Percentiles rank a stretch among this genome's conserved stretches.
These are phyloP conservation scores for Orthosia gracilis DNA, from an alignment of 2,888 invertebrate species.

Conservation along the genomic window DNA sequence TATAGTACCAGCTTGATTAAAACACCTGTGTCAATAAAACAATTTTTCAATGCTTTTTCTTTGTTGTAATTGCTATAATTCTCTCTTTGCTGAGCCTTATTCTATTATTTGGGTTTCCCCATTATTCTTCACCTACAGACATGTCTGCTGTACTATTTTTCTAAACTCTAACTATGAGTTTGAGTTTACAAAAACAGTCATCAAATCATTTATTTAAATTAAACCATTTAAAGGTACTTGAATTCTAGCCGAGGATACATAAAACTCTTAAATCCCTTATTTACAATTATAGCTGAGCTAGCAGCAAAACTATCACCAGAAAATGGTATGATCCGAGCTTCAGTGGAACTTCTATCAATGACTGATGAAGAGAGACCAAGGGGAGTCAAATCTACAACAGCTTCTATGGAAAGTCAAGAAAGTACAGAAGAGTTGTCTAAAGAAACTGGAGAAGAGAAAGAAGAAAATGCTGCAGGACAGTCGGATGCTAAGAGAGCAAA, in stretches of 20 bases:
- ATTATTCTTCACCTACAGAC: not conserved
- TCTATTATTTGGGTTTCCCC: no score
- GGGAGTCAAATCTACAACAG: conserved; percentile 83
- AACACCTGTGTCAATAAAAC: not conserved
- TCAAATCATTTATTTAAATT: no score
- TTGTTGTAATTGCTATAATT: not conserved
- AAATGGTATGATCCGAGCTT: conserved; percentile 95
- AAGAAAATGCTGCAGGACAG: conserved; percentile 82
- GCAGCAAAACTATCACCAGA: conserved; percentile 93
- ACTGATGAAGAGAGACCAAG: conserved; percentile 93
- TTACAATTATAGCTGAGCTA: conserved; percentile 86
- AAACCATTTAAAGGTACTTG: no score
- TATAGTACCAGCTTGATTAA: not conserved
- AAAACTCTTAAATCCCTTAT: not conserved
- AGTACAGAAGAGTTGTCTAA: conserved; percentile 65
- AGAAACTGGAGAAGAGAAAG: conserved; percentile 68
- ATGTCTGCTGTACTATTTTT: not conserved
- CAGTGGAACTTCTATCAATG: conserved; percentile 94
- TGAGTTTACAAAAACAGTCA: no score
- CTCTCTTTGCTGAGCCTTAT: not conserved
- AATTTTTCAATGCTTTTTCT: no score
- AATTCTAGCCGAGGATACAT: no score
- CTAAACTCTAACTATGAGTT: no score
- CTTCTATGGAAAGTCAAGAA: conserved; percentile 70
- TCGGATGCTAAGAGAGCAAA: conserved; percentile 84